Conservation (phyloP, 2,113 vertebrate genomes). For the Atractosteus spatula region DNA sequence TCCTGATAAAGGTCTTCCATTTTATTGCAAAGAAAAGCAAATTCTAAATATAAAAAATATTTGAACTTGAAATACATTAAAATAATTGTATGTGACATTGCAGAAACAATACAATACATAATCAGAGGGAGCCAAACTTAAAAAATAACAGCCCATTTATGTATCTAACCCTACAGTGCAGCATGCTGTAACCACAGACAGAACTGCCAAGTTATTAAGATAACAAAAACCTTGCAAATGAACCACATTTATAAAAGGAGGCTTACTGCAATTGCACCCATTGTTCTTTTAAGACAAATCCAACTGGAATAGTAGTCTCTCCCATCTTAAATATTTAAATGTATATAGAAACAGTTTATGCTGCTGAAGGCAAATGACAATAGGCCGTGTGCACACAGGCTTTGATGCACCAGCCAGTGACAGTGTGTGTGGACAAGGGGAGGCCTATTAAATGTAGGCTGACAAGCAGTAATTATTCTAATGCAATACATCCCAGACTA, state of each 20-base stretch:
- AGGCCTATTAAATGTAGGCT: conserved; percentile 56
- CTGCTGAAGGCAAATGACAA: conserved; percentile 23
- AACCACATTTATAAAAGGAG: conserved; percentile 20
- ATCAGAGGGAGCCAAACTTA: no score
- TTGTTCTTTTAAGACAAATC: neutral
- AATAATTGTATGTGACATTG: no score
- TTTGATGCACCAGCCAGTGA: conserved; percentile 35
- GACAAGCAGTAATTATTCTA: conserved; percentile 67
- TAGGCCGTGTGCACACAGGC: conserved; percentile 3
- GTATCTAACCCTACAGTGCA: no score
- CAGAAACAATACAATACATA: no score
- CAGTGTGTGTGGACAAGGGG: conserved; percentile 32
- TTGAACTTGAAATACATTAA: no score
- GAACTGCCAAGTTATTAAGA: conserved; percentile 31
- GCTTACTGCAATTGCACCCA: conserved; percentile 19
- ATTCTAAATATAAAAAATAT: no score
- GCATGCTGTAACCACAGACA: neutral
- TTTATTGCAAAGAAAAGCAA: no score
- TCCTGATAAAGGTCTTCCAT: no score
- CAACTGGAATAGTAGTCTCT: conserved; percentile 22
- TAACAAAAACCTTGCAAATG: conserved; percentile 10
- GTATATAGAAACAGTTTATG: conserved; percentile 23
- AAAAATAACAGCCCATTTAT: no score
- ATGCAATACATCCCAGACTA: conserved; percentile 51
- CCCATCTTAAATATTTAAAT: conserved; percentile 38